Base-by-base conservation (phyloP, 2,113 vertebrate genomes). In the Rhombomys opimus region DNA sequence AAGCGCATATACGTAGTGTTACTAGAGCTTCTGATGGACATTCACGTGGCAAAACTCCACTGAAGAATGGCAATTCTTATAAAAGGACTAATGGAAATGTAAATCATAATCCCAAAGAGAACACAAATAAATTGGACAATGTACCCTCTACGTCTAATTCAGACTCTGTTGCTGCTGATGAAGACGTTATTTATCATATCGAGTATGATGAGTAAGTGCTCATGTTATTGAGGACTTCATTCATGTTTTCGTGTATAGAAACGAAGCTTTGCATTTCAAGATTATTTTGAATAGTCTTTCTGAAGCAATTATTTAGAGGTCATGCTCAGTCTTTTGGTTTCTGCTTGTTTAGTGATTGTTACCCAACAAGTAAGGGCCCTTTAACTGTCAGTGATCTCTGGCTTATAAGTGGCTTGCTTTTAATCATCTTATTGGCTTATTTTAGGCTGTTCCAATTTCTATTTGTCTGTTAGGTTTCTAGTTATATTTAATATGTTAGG, bases 141-240 rank as follows among this genome's bases (percentile, higher is more conserved):
- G 98, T 98, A 93, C 99, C 99, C 96, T 99, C 99, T 93, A 99
- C 99, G 85, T 99, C 99, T 98, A 99, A 99, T 90, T 99, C 99
- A 92, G 99, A 99, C 98, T 99, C 97, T 97, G 97, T 98, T 98
- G 98, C 99, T 97, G 98, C 99, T 98, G 98, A 98, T 97, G 99
- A 99, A 98, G 99, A 99, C 94, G 98, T 99, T 98, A 97, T 99
- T 98, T 99, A 99, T 99, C 99, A 99, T 99, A 99, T 99, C 98
- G 99, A 99, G 99, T 99, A 99, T 5, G 99, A 99, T 96, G 99
- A 99, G 99, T 99, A 99, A 99, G 99, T 99, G 98, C 97, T 98
- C 96, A 96, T 98, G 97, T 96, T 98, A 72, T 97, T 98, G 98
- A 98, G 97, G 98, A 98, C 97, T 82, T 97, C 96, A 95, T 97